A percentile compares a stretch with the other conserved stretches of the same genome.
Conservation (phyloP, 2,888 invertebrate genomes). For the Teleiodes luculella region DNA sequence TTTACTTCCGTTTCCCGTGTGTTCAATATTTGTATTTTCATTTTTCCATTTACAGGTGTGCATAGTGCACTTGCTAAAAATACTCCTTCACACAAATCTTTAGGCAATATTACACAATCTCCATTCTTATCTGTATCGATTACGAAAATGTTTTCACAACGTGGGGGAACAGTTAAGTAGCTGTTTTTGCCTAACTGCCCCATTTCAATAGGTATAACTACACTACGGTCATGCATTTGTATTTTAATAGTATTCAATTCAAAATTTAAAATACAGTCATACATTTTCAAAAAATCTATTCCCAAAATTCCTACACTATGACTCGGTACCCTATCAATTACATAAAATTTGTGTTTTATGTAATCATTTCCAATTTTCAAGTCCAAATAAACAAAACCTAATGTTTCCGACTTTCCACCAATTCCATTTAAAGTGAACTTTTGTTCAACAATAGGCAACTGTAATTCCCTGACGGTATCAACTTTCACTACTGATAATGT, state of each 20-base stretch:
- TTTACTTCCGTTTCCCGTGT: constrained; percentile 12
- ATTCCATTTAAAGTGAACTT: background rate
- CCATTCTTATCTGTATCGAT: background rate
- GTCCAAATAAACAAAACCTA: background rate
- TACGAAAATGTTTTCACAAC: background rate
- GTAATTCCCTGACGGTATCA: background rate
- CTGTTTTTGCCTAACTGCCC: background rate
- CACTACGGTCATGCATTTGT: no score
- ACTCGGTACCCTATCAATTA: background rate
- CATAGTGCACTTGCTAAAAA: constrained; percentile 18
- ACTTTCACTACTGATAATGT: background rate
- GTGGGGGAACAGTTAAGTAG: background rate
- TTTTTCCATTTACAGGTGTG: constrained; percentile 7
- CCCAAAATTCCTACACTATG: background rate
- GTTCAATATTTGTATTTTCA: constrained; percentile 16
- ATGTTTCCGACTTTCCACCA: background rate
- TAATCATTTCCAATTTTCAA: background rate
- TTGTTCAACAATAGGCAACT: background rate
- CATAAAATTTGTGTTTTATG: background rate
- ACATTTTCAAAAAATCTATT: background rate
- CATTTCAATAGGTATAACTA: no score
- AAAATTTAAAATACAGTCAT: background rate
- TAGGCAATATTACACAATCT: background rate
- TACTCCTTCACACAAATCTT: constrained; percentile 14
- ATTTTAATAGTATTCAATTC: no score